Base-by-base conservation (phyloP, 2,888 invertebrate genomes). In the Apotomis betuletana region DNA sequence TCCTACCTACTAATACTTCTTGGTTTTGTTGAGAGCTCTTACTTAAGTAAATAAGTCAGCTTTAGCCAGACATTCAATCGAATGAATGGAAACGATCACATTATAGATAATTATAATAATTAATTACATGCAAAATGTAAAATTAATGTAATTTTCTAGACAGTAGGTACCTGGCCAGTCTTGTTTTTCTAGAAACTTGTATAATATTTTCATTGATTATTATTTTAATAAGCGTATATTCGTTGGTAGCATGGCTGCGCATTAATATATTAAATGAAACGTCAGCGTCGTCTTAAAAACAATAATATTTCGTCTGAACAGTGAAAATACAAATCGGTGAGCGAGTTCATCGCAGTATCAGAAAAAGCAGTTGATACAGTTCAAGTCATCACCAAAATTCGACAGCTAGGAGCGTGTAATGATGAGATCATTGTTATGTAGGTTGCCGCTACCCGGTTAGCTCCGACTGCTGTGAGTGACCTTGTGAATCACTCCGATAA, bases 401-500 rank as follows among this genome's bases (percentile, higher is more conserved):
- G 67, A 65, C 65, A 68, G 68, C 57, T 52, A 57, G 49, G 13
- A 67, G 61, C 44, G 15, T 63, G 67, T 59, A 68, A 77, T 77
- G 87, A 90, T 90, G 91, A 92, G 90, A 88, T 92, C 91, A 92
- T 82, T 82, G 80, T 80, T 83, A 87, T 87, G 84, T 89, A 85
- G 85, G 85, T 83, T 85, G 85, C 80, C 81, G 85, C 84, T 86
- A 84, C 83, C 86, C 84, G 84, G 89, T 88, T 89, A 87, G 41
- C 90, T 91, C 89, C 87, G 86, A 41, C 5, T 41, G 41, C 5
- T 41, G 41, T 80, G 80, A 77, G 75, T 81, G 90, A 88, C 92
- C 92, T 92, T 91, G 92, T 89, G 91, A 90, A 87, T 90, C 90
- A 89, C 80, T 77, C 87, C 85, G 90, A 90, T 91, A 91, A 89